These are phyloP conservation scores for Brevipalpus yothersi DNA, from an alignment of 1,140 invertebrate species.

Conservation along the genomic window DNA sequence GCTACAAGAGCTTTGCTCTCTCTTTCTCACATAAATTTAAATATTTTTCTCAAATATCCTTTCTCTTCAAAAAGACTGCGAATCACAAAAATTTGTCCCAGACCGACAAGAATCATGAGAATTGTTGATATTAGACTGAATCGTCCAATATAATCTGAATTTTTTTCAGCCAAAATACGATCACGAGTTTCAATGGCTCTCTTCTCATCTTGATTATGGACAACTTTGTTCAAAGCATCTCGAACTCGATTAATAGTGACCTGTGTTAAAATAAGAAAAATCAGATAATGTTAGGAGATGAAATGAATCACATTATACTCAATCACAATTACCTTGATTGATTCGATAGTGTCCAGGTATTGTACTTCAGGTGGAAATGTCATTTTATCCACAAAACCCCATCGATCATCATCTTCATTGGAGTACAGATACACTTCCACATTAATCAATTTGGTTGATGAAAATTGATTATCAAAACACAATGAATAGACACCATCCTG, in stretches of 20 bases:
- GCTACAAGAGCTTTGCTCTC: too few relatives aligned
- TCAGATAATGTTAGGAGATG: background rate
- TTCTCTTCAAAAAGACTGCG: constrained; percentile 39
- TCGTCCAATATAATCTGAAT: constrained; percentile 39
- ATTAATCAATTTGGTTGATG: constrained; percentile 49
- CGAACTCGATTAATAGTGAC: constrained; percentile 30
- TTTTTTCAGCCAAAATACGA: constrained; percentile 47
- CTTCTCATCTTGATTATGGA: constrained; percentile 40
- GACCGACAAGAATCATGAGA: constrained; percentile 39
- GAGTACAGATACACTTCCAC: constrained; percentile 44
- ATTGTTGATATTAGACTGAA: constrained; percentile 42
- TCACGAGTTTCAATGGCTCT: constrained; percentile 46
- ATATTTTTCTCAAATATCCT: constrained; percentile 16
- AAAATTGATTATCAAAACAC: constrained; percentile 60
- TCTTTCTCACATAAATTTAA: constrained; percentile 14
- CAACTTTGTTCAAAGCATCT: constrained; percentile 31
- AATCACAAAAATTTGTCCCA: constrained; percentile 30
- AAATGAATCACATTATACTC: background rate
- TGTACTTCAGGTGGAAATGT: constrained; percentile 10
- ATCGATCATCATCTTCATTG: constrained; percentile 27
- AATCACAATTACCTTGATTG: constrained; percentile 11
- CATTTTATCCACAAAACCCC: constrained; percentile 9
- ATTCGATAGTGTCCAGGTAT: constrained; percentile 11
- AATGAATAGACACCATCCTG: constrained; percentile 43
- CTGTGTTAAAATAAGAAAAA: constrained; percentile 17